Base-by-base conservation (phyloP, 2,113 vertebrate species). In the Grammomys surdaster region DNA sequence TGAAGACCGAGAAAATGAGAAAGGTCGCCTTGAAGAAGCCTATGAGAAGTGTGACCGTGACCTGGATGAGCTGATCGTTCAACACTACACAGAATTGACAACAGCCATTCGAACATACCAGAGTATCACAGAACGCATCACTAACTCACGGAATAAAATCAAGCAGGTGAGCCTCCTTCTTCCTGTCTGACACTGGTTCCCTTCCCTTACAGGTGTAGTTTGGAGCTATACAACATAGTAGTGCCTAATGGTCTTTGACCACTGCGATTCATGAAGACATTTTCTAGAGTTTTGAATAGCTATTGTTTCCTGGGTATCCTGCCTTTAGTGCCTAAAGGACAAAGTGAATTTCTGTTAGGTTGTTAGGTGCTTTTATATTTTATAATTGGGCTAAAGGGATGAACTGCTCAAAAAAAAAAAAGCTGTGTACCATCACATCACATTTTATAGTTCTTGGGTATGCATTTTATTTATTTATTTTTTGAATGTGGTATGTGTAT, bases 111-210 rank as follows among this genome's bases (percentile, higher is more conserved):
- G 99, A 97, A 99, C 99, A 0, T 99, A 99, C 98, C 99, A 99
- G 98, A 99, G 99, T 98, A 99, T 99, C 98, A 99, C 99, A 0
- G 99, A 99, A 98, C 99, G 99, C 93, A 99, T 99, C 98, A 99
- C 99, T 97, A 99, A 97, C 98, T 99, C 99, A 0, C 99, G 99
- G 65, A 99, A 99, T 98, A 99, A 99, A 97, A 99, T 99, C 97
- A 99, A 99, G 94, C 99, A 99, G 99, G 99, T 99, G 7, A 88
- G 67, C 72, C 48, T 77, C 40, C 28, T 63, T 70, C 75, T 43
- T 28, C 1, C n/a, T 3, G 46, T 43, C 46, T 1, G 20, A 31
- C 7, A 20, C 5, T 4, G 3, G 54, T 8, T 7, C 0, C 69
- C 31, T 77, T 24, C 54, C 1, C 0, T 48, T 12, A 13, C n/a